Evolutionary conservation across 2,113 vertebrate genomes (phyloP).

Genomic region (Genyomyrus donnyi): DNA sequence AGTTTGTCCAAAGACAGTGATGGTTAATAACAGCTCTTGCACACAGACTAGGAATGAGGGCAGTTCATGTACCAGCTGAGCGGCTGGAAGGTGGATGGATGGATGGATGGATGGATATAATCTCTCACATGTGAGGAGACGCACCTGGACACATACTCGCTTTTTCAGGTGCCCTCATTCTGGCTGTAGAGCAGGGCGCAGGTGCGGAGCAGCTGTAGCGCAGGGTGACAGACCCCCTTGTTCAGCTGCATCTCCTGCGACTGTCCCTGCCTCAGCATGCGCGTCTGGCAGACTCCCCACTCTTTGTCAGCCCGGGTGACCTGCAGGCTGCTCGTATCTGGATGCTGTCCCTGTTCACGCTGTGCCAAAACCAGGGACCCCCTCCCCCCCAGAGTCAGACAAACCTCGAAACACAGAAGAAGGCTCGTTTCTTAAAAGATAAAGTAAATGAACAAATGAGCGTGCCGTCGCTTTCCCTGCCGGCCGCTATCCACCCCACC

Average conservation of each 20-base stretch:
- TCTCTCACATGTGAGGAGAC: neutral
- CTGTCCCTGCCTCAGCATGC: constrained; percentile 47
- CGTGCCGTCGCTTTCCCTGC: neutral
- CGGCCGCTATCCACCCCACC: constrained; percentile 21
- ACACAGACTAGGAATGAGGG: neutral
- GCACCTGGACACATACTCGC: constrained; percentile 3
- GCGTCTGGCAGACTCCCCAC: neutral
- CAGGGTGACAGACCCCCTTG: constrained; percentile 57
- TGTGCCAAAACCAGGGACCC: neutral
- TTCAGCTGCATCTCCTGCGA: constrained; percentile 41
- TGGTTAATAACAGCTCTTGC: neutral
- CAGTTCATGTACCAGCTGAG: neutral
- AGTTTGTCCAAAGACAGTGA: neutral
- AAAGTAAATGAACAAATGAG: neutral
- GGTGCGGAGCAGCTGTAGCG: constrained; percentile 48
- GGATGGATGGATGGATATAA: neutral
- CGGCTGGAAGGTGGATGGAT: neutral
- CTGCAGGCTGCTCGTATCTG: neutral
- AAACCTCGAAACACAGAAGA: neutral
- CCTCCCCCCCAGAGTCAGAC: neutral
- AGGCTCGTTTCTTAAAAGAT: neutral
- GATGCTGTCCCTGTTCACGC: neutral
- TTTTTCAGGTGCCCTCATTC: constrained; percentile 22
- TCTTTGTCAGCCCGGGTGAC: constrained; percentile 25
- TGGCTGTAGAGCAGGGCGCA: constrained; percentile 25